Base-by-base conservation (phyloP, 2,888 invertebrate species). In the Yponomeuta sedellus region DNA sequence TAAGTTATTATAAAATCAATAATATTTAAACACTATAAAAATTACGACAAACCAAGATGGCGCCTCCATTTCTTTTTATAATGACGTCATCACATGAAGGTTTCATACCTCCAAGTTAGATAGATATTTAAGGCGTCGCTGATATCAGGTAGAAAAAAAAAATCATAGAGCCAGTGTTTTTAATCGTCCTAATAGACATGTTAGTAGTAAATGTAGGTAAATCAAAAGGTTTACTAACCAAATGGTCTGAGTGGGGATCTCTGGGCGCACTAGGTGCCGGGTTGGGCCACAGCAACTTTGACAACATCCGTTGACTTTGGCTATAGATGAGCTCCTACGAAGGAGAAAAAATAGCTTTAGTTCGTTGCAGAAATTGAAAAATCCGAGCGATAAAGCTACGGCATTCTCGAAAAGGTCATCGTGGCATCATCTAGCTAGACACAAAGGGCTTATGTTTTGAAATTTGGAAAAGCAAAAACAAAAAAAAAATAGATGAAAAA, bases 291-390 rank as follows among this genome's bases (percentile, higher is more conserved):
- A 91, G 91, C 91, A 91, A 86, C 88, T 91, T 91, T 81, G 91
- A 91, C 82, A 91, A 89, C 91, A 90, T 90, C 91, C 91, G 89
- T 87, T 91, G 91, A 72, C 91, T 91, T 91, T 91, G 91, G 89
- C 84, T 91, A 91, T 91, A 91, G 91, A 91, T 91, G 91, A 90
- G 88, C 91, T 91, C 91, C 91, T 91, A 91, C 85, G 85, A 90
- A 89, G 87, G 90, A 87, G 88, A 90, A 91, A 90, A 85, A 88
- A 73, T 76, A 78, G 79, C 85, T 91, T 91, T 91, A 91, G 89
- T 89, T 81, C 5, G 44, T 12, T 74, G 74, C 75, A 75, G 16
- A 12, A 77, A 78, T 76, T 61, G 64, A 61, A 63, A 64, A 66
- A 61, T 44, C 63, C 63, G 64, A 61, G 66, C 56, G 2, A n/a